Evolutionary conservation across 2,888 invertebrate genomes (phyloP), one percentile per base, ranked within the genome.

Genomic region (Thymelicus acteon): DNA sequence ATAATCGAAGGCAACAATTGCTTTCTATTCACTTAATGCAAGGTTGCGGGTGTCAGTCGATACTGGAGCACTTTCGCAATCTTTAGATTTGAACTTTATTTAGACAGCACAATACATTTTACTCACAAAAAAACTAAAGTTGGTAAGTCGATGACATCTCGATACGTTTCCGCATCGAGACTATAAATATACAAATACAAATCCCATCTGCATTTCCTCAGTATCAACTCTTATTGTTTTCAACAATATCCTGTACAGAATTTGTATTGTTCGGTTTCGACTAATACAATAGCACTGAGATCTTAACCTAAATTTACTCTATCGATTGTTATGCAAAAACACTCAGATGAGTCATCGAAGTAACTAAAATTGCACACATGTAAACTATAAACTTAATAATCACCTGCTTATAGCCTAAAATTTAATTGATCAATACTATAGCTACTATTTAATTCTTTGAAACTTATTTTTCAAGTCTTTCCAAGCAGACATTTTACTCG

Each of bases 241-340:
- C 37, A 61, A 60, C 60, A 61, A 52, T 66, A 71, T 61, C 60
- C 65, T 52, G 37, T n/a, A 12, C 52, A 83, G 85, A 84, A 85
- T 87, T 84, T 86, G 82, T 84, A 87, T 85, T 85, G 85, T 85
- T 88, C 79, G 75, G 78, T 87, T 85, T 81, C 78, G 84, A 86
- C 54, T 54, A 54, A 90, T 86, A 89, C 87, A 90, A 89, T 86
- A 88, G 83, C 86, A 85, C 85, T 82, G 80, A 90, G 87, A 89
- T 92, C 87, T 92, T 93, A 93, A 93, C 93, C 93, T 93, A 92
- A 91, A 92, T 93, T 88, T 88, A 86, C 88, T 88, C 86, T 88
- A 93, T 93, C 91, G 92, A 93, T 93, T 93, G 91, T 92, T 92
- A 91, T 91, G 92, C 92, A 90, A 92, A 92, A 92, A 92, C 91